Percentiles rank a stretch among this genome's conserved stretches.
Evolutionary conservation across 2,113 vertebrate genomes (phyloP).

Genomic region (Sinocyclocheilus grahami): DNA sequence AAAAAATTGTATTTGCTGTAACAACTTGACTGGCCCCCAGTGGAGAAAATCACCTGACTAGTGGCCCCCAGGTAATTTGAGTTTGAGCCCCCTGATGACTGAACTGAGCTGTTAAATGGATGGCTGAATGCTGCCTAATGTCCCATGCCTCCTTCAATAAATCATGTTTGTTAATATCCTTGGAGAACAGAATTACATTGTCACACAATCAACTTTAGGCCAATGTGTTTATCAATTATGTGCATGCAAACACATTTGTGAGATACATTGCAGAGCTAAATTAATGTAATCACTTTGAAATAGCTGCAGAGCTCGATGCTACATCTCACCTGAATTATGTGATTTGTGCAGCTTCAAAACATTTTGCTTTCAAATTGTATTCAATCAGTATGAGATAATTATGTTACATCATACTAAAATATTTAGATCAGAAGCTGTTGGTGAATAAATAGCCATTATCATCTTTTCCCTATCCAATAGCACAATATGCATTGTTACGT

Average conservation of each 20-base stretch:
- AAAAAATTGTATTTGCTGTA: not conserved
- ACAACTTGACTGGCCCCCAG: not conserved
- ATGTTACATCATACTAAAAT: not conserved
- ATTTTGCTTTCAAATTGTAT: not conserved
- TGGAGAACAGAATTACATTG: not conserved
- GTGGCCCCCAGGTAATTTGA: not conserved
- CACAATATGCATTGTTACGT: not conserved
- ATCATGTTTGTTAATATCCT: not conserved
- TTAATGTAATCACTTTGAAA: not conserved
- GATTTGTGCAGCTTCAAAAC: not conserved
- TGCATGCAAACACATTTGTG: slow-evolving; percentile 5
- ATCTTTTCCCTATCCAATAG: not conserved
- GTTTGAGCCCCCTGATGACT: not conserved
- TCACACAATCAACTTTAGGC: not conserved
- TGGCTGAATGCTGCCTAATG: not conserved
- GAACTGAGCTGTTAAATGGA: not conserved
- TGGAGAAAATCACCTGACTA: not conserved
- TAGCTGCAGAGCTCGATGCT: not conserved
- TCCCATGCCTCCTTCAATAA: not conserved
- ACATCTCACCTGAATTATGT: not conserved
- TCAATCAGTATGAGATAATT: not conserved
- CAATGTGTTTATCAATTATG: slow-evolving; percentile 8
- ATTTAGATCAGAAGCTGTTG: not conserved
- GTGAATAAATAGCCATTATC: not conserved
- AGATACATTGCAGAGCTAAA: not conserved